phyloP scores from a whole-genome alignment of 64 coral and sea anemone species.

The Pachyseris speciosa region DNA sequence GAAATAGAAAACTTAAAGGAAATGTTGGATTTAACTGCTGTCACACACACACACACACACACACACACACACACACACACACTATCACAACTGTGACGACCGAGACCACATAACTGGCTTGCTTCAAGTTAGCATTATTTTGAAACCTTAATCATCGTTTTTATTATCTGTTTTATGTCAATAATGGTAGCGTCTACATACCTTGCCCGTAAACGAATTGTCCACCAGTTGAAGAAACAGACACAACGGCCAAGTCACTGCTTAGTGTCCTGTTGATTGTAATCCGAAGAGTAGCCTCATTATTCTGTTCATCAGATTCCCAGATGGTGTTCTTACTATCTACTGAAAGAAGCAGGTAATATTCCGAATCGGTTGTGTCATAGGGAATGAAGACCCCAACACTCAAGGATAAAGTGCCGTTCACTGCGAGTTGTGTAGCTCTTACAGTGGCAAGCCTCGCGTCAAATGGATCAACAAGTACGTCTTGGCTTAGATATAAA shows the following conservation, averaged over 20 bases:
- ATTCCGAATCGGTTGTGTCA: conserved; percentile 69
- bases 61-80: no score
- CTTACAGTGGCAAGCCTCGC: conserved; percentile 49
- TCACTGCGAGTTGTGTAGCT: conserved; percentile 17
- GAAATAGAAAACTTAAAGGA: no score
- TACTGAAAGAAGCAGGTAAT: conserved; percentile 74
- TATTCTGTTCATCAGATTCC: conserved; percentile 79
- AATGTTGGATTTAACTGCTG: no score
- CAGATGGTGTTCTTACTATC: conserved; percentile 71
- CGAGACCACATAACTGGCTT: no score
- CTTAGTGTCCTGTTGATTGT: conserved; percentile 58
- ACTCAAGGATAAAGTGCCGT: conserved; percentile 32
- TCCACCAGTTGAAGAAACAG: conserved; percentile 21
- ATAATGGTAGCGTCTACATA: neutral
- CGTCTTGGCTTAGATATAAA: conserved; percentile 78
- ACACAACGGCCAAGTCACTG: conserved; percentile 74
- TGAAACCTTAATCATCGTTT: no score
- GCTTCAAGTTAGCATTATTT: no score
- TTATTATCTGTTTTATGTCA: no score
- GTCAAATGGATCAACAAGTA: conserved; percentile 84
- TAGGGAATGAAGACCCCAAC: conserved; percentile 69
- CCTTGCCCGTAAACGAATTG: conserved; percentile 48
- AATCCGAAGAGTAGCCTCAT: conserved; percentile 49
- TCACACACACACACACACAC: no score
- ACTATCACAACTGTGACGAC: no score